Base-by-base conservation (phyloP, 2,797 vertebrate genomes). In the Anguilla megastoma region DNA sequence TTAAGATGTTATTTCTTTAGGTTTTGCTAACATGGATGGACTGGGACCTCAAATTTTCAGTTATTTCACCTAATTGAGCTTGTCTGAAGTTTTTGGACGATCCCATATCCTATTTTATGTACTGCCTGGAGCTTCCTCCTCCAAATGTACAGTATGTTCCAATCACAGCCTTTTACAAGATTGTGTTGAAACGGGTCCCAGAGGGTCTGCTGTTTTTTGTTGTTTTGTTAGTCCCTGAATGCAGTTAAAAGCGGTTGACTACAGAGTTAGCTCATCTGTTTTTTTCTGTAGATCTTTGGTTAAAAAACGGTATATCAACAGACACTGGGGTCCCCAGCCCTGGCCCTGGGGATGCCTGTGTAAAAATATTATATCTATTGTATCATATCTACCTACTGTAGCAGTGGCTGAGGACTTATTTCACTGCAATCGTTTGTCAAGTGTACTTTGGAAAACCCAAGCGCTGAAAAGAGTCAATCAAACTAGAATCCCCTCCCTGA, bases 1-100 rank as follows among this genome's bases (percentile, higher is more conserved):
- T 82, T 7, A 82, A 16, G 24, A 58, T 33, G 56, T 80, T 82
- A 87, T 83, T 87, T 82, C n/a, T 82, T 80, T 45, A 45, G 80
- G 86, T 87, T 87, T 87, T 56, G 36, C 86, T 63, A 54, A 52
- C 45, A 48, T 36, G 6, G 48, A 9, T 16, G 45, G 69, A 74
- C 30, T 33, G 69, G 30, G 69, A 36, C 9, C n/a, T 30, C 12
- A 16, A n/a, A 14, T 74, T 16, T 30, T 30, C 27, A 74, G 3
- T 74, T 30, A 45, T 45, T 45, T 45, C 8, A 74, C 27, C 10
- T 14, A 14, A 30, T 33, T 74, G 69, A 74, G 69, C 30, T 74
- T 30, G 69, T 74, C 69, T 74, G 24, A 33, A 14, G 30, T 74
- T 33, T 74, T 36, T 74, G 1, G 27, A 74, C 2, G 9, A 7